These are phyloP conservation scores for Pangasianodon gigas DNA, from an alignment of 2,113 vertebrate genomes.

Conservation along the genomic window DNA sequence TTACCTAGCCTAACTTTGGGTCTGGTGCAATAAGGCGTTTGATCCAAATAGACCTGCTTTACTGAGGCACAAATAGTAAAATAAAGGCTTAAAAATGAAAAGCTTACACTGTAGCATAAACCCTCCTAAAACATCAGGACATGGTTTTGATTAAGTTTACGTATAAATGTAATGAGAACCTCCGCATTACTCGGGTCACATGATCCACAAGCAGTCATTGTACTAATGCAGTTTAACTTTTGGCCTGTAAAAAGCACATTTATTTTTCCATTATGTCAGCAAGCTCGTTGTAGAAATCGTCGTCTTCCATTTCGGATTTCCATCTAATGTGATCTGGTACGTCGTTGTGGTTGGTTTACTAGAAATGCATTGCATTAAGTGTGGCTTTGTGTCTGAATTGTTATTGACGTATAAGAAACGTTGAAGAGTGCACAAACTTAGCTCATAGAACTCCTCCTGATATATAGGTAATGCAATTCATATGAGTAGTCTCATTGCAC, in stretches of 20 bases:
- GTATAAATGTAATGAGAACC: background rate
- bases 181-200: background rate
- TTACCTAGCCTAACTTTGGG: background rate
- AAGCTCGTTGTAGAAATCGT: background rate
- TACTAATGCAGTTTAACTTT: slow-evolving; percentile 12
- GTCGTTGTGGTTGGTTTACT: background rate
- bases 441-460: background rate
- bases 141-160: slow-evolving; percentile 12
- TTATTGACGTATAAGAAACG: slow-evolving; percentile 15
- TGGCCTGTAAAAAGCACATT: background rate
- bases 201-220: slow-evolving; percentile 15
- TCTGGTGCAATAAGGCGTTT: background rate
- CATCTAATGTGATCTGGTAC: slow-evolving; percentile 8
- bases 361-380: slow-evolving; percentile 4
- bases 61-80: background rate
- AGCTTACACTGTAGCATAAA: background rate
- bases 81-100: background rate
- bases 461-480: background rate
- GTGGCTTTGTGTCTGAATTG: background rate
- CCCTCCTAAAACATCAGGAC: background rate
- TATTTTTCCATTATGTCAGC: slow-evolving; percentile 30
- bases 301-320: background rate
- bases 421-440: background rate
- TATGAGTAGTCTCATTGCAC: background rate
- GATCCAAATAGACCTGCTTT: background rate